A percentile compares a stretch with the other conserved stretches of the same genome.
phyloP scores from a whole-genome alignment of 1,140 invertebrate species.

The Potamilus streckersoni region DNA sequence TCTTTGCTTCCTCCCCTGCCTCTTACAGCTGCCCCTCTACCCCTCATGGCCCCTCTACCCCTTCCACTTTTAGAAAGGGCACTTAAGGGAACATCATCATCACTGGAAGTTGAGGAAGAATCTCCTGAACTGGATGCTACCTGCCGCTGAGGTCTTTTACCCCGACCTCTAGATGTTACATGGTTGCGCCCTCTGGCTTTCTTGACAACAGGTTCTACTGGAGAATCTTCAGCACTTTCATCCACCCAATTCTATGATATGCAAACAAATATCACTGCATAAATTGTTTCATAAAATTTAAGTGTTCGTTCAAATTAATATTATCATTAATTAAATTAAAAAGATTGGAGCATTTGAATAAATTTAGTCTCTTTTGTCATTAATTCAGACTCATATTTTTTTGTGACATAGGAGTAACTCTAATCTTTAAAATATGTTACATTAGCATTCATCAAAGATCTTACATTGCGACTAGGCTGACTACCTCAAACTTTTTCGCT shows the following conservation, averaged over 20 bases:
- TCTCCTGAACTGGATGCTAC: not conserved
- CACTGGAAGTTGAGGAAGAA: conserved; percentile 13
- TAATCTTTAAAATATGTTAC: too few species aligned
- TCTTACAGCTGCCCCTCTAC: not conserved
- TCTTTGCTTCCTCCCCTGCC: not conserved
- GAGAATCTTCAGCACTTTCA: conserved; percentile 13
- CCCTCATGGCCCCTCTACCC: conserved; percentile 1
- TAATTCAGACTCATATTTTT: too few species aligned
- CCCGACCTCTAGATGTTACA: conserved; percentile 20
- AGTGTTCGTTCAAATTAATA: too few species aligned
- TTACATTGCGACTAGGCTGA: too few species aligned
- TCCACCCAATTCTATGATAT: conserved; percentile 13
- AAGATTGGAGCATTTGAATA: too few species aligned
- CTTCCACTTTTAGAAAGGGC: not conserved
- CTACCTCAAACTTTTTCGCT: too few species aligned
- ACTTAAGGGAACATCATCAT: conserved; percentile 23
- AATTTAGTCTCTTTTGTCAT: too few species aligned
- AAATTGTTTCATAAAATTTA: too few species aligned
- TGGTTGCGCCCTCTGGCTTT: conserved; percentile 20
- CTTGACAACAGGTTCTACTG: conserved; percentile 20
- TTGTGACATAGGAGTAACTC: too few species aligned
- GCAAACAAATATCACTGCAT: not conserved
- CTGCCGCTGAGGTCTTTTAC: conserved; percentile 3
- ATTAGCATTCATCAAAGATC: too few species aligned
- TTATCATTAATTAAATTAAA: too few species aligned